Evolutionary conservation across 2,797 vertebrate genomes (phyloP), one percentile per base, ranked within the genome.

Genomic region (Myiothlypis chrysogaster): DNA sequence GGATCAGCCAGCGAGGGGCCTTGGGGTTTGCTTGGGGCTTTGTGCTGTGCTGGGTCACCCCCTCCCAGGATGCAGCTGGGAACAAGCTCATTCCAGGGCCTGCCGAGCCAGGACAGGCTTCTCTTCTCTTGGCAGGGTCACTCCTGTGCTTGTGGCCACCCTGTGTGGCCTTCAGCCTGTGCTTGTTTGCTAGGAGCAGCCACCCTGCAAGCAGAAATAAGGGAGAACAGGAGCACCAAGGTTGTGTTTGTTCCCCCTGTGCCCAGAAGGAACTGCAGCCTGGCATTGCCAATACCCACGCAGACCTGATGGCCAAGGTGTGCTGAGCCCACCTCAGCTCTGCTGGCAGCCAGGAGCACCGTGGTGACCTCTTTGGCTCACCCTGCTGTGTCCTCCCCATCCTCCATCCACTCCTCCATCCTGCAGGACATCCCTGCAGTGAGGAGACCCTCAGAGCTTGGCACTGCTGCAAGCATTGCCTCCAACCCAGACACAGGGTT

Each of bases 11-110:
- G 50, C 0, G 1, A 0, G 2, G 35, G 57, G 87, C 87, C 47
- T 8, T 24, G 35, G 65, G 85, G 20, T 20, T 61, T 78, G 61
- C 87, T 80, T 0, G 0, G 52, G 81, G 30, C 35, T 61, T 46
- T 1, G 1, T 0, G 2, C 30, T 69, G 35, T 15, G 46, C 69
- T 8, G 3, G 14, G 14, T 56, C n/a, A 34, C 9, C n/a, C 22
- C 65, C 34, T 71, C 14, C 63, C 59, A 63, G 71, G 64, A 63
- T 71, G 68, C 23, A 77, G 78, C 71, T 94, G 93, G 91, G 89
- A 91, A 92, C 0, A 0, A 43, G 27, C 71, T 53, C 2, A 3
- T 77, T 85, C 71, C 83, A 71, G 71, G 20, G 78, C 85, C 72
- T 0, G 15, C 30, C 55, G 64, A 84, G 24, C 25, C 1, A 2